These are phyloP conservation scores for Drosophila pseudotalamancana DNA, from an alignment of 2,888 invertebrate genomes.

Conservation along the genomic window DNA sequence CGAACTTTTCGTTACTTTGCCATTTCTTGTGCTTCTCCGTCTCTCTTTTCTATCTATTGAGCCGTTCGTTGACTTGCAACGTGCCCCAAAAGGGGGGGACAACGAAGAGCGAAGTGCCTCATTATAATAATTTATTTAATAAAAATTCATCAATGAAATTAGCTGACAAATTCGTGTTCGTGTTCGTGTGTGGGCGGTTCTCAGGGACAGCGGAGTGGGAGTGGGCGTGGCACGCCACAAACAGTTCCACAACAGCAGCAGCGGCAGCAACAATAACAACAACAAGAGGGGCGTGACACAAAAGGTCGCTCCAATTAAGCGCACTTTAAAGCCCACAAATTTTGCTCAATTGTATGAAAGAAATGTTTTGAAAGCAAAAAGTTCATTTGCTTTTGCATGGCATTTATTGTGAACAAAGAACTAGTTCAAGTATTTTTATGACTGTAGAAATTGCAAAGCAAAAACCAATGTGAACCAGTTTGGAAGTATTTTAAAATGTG, in stretches of 20 bases:
- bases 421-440: not conserved
- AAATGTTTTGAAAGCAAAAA: conserved; percentile 15
- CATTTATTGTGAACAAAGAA: not conserved
- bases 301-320: conserved; percentile 74
- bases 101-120: conserved; percentile 37
- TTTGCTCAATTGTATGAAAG: conserved; percentile 45
- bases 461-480: not conserved
- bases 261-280: too few species aligned
- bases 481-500: not conserved
- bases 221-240: not conserved
- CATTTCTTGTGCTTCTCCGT: conserved; percentile 26
- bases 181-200: conserved; percentile 19
- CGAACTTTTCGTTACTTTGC: conserved; percentile 46
- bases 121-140: conserved; percentile 80
- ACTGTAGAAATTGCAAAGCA: not conserved
- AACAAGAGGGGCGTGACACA: conserved; percentile 55
- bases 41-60: conserved; percentile 13
- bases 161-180: conserved; percentile 60
- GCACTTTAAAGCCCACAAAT: conserved; percentile 51
- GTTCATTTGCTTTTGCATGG: not conserved
- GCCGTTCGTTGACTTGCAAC: conserved; percentile 69
- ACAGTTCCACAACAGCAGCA: conserved; percentile 11
- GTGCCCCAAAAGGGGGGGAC: conserved; percentile 29
- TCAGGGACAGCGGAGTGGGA: not conserved
- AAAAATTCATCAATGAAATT: conserved; percentile 81